Evolutionary conservation across 2,797 vertebrate species (phyloP).

Genomic region (Channa striata): DNA sequence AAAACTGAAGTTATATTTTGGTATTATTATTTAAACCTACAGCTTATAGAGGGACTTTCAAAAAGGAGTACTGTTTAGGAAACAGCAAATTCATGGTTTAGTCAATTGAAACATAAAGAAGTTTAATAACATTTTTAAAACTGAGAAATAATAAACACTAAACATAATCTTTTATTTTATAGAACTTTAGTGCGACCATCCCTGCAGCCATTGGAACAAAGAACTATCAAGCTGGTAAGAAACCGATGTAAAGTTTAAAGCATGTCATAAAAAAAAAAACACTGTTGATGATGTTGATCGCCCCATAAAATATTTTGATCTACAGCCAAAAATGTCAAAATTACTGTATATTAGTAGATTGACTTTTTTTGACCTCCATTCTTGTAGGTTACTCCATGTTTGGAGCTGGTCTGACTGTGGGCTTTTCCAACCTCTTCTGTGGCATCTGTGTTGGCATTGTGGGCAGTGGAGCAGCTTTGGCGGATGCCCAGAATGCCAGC

Average conservation of each 20-base stretch:
- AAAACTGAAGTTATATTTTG: not conserved
- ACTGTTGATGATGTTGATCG: no score
- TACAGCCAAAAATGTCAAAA: no score
- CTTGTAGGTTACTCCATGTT: slow-evolving; percentile 96
- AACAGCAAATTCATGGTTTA: not conserved
- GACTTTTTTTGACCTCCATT: slow-evolving; percentile 22
- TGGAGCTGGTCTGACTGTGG: slow-evolving; percentile 97
- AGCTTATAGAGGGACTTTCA: not conserved
- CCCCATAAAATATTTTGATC: no score
- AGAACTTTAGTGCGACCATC: slow-evolving; percentile 91
- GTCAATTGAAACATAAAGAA: not conserved
- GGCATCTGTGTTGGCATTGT: slow-evolving; percentile 98
- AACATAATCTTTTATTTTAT: slow-evolving; percentile 44
- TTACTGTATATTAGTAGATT: not conserved
- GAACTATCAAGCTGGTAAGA: slow-evolving; percentile 96
- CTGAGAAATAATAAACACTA: slow-evolving; percentile 2
- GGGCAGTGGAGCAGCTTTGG: slow-evolving; percentile 96
- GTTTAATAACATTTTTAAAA: not conserved
- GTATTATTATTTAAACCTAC: not conserved
- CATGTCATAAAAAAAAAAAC: not conserved
- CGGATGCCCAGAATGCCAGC: slow-evolving; percentile 96
- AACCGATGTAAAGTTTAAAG: not conserved
- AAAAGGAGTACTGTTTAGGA: not conserved
- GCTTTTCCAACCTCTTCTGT: slow-evolving; percentile 98
- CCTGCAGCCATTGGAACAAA: slow-evolving; percentile 91